Conservation (phyloP, 1,140 invertebrate genomes). For the Prorops nasuta region DNA sequence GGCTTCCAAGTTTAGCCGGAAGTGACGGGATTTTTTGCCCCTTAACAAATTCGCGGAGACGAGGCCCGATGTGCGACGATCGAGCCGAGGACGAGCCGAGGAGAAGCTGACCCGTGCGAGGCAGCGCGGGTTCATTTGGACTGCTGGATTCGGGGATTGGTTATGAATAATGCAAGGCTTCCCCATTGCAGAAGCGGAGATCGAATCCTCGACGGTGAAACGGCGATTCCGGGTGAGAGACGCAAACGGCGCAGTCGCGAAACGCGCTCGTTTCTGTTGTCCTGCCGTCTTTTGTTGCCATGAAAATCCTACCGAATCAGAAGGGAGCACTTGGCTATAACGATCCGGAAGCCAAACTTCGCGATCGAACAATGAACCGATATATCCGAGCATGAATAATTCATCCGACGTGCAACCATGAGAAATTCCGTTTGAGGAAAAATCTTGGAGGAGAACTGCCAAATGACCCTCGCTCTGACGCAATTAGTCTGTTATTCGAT, state of each 20-base stretch:
- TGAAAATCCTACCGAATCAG: neutral
- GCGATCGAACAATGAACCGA: too few species aligned
- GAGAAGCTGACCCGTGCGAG: conserved; percentile 26
- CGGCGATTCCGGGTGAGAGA: conserved; percentile 4
- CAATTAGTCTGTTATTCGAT: too few species aligned
- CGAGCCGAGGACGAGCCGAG: conserved; percentile 2
- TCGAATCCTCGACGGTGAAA: conserved; percentile 34
- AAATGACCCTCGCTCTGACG: too few species aligned
- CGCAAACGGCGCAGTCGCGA: neutral
- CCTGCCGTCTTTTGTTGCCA: neutral
- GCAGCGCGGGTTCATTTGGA: conserved; percentile 35
- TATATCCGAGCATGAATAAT: too few species aligned
- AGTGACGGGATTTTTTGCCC: too few species aligned
- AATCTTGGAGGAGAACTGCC: too few species aligned
- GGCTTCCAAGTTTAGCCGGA: too few species aligned
- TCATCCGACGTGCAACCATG: too few species aligned
- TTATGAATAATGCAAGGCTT: conserved; percentile 39
- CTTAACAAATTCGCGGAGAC: too few species aligned
- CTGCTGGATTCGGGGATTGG: conserved; percentile 37
- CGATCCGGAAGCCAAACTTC: neutral
- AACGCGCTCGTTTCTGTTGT: neutral
- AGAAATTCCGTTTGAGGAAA: too few species aligned
- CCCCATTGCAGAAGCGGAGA: conserved; percentile 26
- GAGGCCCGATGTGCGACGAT: conserved; percentile 12
- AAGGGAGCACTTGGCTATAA: neutral